Percentiles rank a stretch among this genome's conserved stretches.
These are phyloP conservation scores for Intellagama lesueurii DNA, from an alignment of 2,797 vertebrate species.

Conservation along the genomic window DNA sequence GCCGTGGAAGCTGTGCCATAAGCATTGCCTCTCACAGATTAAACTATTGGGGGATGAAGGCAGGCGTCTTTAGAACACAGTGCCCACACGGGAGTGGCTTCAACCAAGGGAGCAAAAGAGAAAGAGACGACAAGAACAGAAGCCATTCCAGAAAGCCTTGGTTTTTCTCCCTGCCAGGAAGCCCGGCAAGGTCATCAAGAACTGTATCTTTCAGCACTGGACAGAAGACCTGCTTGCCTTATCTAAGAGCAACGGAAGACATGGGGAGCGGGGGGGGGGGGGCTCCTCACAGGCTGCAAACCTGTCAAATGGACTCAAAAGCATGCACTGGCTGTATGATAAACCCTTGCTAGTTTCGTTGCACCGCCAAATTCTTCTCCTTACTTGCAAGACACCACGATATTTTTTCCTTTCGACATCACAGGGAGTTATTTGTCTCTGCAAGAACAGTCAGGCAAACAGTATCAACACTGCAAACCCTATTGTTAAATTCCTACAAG, in stretches of 20 bases:
- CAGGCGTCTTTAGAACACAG: neutral
- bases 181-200: neutral
- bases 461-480: too few species aligned
- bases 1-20: neutral
- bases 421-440: too few species aligned
- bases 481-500: too few species aligned
- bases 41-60: neutral
- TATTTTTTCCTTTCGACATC: too few species aligned
- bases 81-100: neutral
- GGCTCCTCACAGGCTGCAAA: too few species aligned
- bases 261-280: neutral
- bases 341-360: too few species aligned
- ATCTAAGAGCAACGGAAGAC: fast-evolving
- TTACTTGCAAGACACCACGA: too few species aligned
- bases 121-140: fast-evolving
- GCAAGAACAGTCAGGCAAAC: too few species aligned
- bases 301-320: too few species aligned
- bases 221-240: neutral
- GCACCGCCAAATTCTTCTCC: too few species aligned
- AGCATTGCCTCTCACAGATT: neutral
- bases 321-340: too few species aligned
- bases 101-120: neutral
- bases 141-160: neutral
- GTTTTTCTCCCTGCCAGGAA: neutral
- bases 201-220: neutral